Evolutionary conservation across 92 coral and sea anemone species (phyloP), one percentile per base, ranked within the genome.

Genomic region (Heteractis magnifica): DNA sequence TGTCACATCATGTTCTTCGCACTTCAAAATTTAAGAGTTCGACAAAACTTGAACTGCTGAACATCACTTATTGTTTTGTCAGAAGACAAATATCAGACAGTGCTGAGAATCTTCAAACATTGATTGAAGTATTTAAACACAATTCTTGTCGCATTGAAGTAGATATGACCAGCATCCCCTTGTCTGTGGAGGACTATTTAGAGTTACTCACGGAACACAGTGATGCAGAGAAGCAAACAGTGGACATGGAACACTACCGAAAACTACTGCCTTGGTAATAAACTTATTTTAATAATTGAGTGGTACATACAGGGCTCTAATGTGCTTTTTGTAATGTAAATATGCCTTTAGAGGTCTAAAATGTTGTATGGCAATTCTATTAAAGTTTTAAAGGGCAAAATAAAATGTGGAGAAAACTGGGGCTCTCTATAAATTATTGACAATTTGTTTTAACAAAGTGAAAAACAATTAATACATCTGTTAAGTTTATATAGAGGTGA

Each of bases 71-170:
- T 65, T 65, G 72, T 65, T 20, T 65, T 16, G 21, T n/a, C 6
- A 48, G 26, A 16, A 65, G 34, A 65, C 72, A 65, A 65, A n/a
- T 65, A n/a, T 65, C 41, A 65, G 72, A 65, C 72, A 65, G 72
- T n/a, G 72, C 72, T 26, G 26, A 65, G 26, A 65, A 65, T n/a
- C 6, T 65, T 18, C 6, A 6, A 65, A 65, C 72, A 16, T 65
- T 65, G 4, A 18, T 65, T 10, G 72, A 65, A 19, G 26, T 65
- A 5, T 65, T 65, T 65, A 65, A 65, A n/a, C 19, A 65, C 34
- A 65, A 65, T 65, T 6, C 7, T 16, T 65, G 72, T 65, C 48
- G 3, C 72, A 65, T 26, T 4, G 19, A 20, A 65, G 72, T 65
- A 65, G 41, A 65, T 10, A 65, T 65, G 19, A 65, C 48, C 6